Percentiles rank a stretch among this genome's conserved stretches.
phyloP scores from a whole-genome alignment of 1,140 invertebrate genomes.

The Plutomurus gul region DNA sequence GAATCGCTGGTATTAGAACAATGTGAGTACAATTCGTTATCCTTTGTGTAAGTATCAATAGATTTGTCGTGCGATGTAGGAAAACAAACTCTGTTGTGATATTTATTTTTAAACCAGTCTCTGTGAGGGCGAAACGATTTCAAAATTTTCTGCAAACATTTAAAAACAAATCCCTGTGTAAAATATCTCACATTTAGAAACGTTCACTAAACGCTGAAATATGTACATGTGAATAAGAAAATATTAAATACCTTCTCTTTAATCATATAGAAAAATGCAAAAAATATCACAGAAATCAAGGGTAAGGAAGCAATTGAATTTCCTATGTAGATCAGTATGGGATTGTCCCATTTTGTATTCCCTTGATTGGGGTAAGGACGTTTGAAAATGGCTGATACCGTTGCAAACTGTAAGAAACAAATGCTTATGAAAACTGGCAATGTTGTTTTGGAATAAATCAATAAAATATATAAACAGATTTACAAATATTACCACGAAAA shows the following conservation, averaged over 20 bases:
- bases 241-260: not conserved
- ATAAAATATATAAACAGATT: not conserved
- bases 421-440: not conserved
- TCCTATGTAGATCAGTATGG: not conserved
- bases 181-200: not conserved
- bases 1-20: too few species aligned
- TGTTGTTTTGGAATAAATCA: not conserved
- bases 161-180: not conserved
- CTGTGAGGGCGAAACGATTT: constrained; percentile 17
- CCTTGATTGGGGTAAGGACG: not conserved
- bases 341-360: not conserved
- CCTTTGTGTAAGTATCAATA: too few species aligned
- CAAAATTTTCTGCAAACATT: not conserved
- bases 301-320: not conserved
- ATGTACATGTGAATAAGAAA: not conserved
- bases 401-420: not conserved
- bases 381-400: not conserved
- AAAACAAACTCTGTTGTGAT: constrained; percentile 31
- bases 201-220: too few species aligned
- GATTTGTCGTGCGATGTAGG: not conserved
- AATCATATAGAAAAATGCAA: not conserved
- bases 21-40: too few species aligned
- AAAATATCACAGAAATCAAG: not conserved
- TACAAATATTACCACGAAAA: not conserved
- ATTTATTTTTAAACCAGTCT: constrained; percentile 42